A percentile compares a stretch with the other conserved stretches of the same genome.
These are phyloP conservation scores for Cariama cristata DNA, from an alignment of 2,113 vertebrate species.

Conservation along the genomic window DNA sequence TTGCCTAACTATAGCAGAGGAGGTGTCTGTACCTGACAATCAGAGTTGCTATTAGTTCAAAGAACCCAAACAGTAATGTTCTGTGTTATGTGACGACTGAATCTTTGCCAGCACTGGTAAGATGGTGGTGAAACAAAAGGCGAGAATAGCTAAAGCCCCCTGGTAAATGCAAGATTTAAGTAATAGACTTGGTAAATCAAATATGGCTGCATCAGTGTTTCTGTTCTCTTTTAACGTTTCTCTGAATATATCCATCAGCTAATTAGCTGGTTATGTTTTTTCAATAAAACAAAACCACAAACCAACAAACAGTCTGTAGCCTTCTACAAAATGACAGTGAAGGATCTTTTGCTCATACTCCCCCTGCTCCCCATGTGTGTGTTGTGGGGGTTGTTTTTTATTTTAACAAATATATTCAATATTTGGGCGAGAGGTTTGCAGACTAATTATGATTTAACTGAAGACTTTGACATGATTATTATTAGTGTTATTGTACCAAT, in stretches of 20 bases:
- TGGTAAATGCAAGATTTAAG: background rate
- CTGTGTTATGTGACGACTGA: background rate
- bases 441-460: background rate
- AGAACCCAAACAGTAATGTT: background rate
- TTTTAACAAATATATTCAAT: background rate
- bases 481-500: background rate
- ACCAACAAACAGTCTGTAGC: background rate
- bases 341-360: background rate
- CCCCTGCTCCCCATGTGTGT: accelerated
- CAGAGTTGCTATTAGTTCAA: accelerated
- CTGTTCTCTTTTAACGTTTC: background rate
- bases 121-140: background rate
- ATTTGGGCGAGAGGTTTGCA: background rate
- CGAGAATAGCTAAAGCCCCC: background rate
- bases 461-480: background rate
- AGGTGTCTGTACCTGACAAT: background rate
- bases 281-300: too few species aligned
- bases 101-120: background rate
- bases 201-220: background rate
- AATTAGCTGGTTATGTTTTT: background rate
- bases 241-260: background rate
- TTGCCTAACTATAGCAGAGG: background rate
- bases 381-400: too few species aligned
- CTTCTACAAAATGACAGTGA: background rate
- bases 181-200: background rate